Evolutionary conservation across 2,888 invertebrate genomes (phyloP), one percentile per base, ranked within the genome.

Genomic region (Mesochorus sp.): DNA sequence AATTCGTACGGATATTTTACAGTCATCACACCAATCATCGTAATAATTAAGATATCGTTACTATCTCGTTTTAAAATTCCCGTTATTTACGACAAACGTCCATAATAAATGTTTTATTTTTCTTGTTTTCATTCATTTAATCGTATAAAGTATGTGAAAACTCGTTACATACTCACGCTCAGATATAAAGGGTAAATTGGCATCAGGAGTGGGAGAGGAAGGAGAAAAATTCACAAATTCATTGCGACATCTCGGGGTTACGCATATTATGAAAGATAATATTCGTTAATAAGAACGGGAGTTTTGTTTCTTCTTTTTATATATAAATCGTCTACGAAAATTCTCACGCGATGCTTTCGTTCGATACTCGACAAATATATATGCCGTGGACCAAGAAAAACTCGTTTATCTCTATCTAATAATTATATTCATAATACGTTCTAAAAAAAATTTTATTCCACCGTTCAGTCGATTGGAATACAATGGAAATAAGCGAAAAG

Each of bases 1-100:
- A n/a, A n/a, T n/a, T 75, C 75, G 80, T 81, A 80, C 75, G 81
- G 53, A 70, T 81, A 81, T 62, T 81, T 77, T 80, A 81, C 81
- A 81, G 70, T 81, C 81, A 80, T 77, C 80, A 80, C 80, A 77
- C 80, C 66, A 74, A 81, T 81, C 80, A 61, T 78, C 75, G 77
- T 78, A 80, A 80, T 80, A 80, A 80, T 75, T 80, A 75, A 71
- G 66, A 71, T 77, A 77, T 70, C 71, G 37, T 72, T 70, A 73
- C 64, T 73, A 72, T 72, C 68, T 62, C 59, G 39, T 72, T 74
- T 64, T 31, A 42, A 47, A 62, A 37, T 44, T n/a, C n/a, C n/a
- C 61, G 51, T 62, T 64, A 61, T 57, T 76, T 49, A 68, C 72
- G 72, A 75, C 67, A 68, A 75, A 75, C 76, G 71, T 68, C 14